Evolutionary conservation across 2,113 vertebrate species (phyloP).

Genomic region (Dicrurus megarhynchus): DNA sequence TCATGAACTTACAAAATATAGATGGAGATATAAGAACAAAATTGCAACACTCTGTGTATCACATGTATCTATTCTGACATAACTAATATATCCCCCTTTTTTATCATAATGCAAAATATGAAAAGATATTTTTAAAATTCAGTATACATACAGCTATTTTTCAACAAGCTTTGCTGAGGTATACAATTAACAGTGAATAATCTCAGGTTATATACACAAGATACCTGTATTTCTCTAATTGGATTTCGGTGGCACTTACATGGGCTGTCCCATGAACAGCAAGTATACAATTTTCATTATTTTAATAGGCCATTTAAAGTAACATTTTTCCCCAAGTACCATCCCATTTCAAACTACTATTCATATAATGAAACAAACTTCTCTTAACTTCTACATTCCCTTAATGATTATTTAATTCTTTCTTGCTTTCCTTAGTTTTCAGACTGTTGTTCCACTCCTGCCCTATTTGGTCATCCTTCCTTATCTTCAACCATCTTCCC

Average conservation of each 20-base stretch:
- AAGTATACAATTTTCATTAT: not conserved
- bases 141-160: not conserved
- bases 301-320: not conserved
- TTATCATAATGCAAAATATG: not conserved
- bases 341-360: not conserved
- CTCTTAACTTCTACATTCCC: not conserved
- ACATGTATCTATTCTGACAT: not conserved
- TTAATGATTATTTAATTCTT: not conserved
- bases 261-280: not conserved
- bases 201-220: not conserved
- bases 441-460: not conserved
- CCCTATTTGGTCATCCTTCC: not conserved
- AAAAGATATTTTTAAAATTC: not conserved
- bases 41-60: not conserved
- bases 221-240: not conserved
- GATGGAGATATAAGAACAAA: not conserved
- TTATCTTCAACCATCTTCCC: not conserved
- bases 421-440: not conserved
- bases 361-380: not conserved
- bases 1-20: not conserved
- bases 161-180: not conserved
- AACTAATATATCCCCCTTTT: not conserved
- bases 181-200: not conserved
- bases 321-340: not conserved
- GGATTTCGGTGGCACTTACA: not conserved